phyloP scores from a whole-genome alignment of 1,140 invertebrate species.

The Macrotrachela quadricornifera region DNA sequence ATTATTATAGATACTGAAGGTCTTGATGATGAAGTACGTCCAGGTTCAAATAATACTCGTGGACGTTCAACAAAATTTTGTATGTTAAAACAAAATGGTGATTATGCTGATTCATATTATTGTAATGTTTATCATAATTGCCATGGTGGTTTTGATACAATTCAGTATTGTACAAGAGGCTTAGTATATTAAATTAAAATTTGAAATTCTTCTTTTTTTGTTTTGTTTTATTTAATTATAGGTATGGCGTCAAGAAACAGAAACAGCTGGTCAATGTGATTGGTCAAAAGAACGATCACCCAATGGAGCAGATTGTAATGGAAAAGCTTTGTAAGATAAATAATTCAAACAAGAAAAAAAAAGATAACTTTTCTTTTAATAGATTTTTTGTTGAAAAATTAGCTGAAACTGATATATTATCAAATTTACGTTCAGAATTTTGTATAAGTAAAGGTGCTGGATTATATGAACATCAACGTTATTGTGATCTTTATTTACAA shows the following conservation, averaged over 20 bases:
- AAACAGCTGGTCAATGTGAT: slow-evolving; percentile 2
- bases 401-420: slow-evolving; percentile 8
- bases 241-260: slow-evolving; percentile 4
- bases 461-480: slow-evolving; percentile 1
- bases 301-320: neutral
- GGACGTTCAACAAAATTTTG: slow-evolving; percentile 9
- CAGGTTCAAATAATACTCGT: neutral
- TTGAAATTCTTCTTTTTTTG: too few relatives aligned
- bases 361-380: neutral
- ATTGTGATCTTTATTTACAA: slow-evolving; percentile 7
- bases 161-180: slow-evolving; percentile 8
- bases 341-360: neutral
- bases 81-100: slow-evolving; percentile 9
- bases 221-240: neutral
- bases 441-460: slow-evolving; percentile 5
- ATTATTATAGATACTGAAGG: slow-evolving; percentile 1
- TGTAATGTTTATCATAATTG: slow-evolving; percentile 10
- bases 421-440: slow-evolving; percentile 8
- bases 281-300: neutral
- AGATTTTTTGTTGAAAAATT: slow-evolving; percentile 8
- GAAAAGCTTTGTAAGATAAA: neutral
- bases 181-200: neutral
- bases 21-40: slow-evolving; percentile 1
- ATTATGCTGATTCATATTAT: slow-evolving; percentile 8
- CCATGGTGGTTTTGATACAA: slow-evolving; percentile 8